Evolutionary conservation across 2,888 invertebrate species (phyloP).

Genomic region (Resseliella maxima): DNA sequence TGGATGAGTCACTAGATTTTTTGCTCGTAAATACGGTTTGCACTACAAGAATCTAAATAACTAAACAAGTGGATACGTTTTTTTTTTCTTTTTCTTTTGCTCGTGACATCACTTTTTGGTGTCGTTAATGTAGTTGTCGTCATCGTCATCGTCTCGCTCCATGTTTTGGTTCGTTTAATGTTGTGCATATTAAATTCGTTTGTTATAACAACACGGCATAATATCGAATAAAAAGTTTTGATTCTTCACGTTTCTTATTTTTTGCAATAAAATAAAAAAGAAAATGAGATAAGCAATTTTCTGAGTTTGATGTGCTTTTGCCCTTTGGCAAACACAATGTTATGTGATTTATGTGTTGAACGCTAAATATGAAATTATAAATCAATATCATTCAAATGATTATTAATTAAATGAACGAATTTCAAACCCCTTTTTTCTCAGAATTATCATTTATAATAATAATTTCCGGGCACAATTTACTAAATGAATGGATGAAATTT

Average conservation of each 20-base stretch:
- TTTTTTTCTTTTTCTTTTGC: too few species aligned
- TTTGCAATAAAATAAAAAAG: not conserved
- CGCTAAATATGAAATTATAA: too few species aligned
- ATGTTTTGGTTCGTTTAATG: not conserved
- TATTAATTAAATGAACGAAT: too few species aligned
- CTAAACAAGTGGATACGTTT: not conserved
- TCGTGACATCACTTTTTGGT: not conserved
- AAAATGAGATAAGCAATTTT: too few species aligned
- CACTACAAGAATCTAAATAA: not conserved
- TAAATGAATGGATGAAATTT: too few species aligned
- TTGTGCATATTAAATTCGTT: constrained; percentile 13
- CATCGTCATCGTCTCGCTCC: not conserved
- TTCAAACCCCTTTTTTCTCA: too few species aligned
- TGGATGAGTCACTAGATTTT: not conserved
- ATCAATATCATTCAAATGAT: too few species aligned
- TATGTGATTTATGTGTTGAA: too few species aligned
- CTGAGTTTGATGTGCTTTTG: not conserved
- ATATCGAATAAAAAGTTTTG: not conserved
- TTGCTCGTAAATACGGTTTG: not conserved
- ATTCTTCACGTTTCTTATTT: too few species aligned
- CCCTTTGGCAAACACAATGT: too few species aligned
- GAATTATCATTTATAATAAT: too few species aligned
- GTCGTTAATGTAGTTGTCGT: not conserved
- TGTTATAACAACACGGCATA: not conserved
- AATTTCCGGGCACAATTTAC: too few species aligned